phyloP scores from a whole-genome alignment of 2,797 vertebrate genomes.

The Caiman crocodilus region DNA sequence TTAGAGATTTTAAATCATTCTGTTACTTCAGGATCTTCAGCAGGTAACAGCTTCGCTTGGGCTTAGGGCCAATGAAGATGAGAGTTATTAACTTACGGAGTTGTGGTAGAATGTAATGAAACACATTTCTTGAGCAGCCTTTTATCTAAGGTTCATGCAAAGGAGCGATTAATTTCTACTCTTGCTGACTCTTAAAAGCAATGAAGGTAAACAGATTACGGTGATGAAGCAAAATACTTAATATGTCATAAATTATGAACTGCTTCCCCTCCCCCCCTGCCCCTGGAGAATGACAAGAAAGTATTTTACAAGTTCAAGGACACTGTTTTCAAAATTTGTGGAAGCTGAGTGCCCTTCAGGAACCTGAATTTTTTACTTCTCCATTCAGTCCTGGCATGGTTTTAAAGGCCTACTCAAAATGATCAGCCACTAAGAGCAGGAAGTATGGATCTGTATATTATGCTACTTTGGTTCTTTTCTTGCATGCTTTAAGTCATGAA shows the following conservation, averaged over 20 bases:
- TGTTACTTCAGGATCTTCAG: constrained; percentile 8
- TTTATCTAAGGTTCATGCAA: constrained; percentile 72
- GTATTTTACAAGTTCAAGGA: background rate
- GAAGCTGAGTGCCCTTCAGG: constrained; percentile 28
- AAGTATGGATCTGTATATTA: background rate
- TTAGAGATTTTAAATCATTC: background rate
- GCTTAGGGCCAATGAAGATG: background rate
- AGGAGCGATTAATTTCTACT: constrained; percentile 72
- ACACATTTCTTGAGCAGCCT: constrained; percentile 65
- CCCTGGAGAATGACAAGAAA: background rate
- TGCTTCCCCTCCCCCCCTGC: too few relatives aligned
- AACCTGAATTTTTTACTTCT: background rate
- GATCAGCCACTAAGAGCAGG: background rate
- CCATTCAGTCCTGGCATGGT: background rate
- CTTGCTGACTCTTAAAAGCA: constrained; percentile 66
- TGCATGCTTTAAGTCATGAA: constrained; percentile 14
- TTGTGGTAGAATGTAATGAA: constrained; percentile 62
- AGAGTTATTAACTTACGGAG: constrained; percentile 45
- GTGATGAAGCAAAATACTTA: constrained; percentile 74
- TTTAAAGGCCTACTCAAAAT: background rate
- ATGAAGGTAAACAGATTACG: constrained; percentile 71
- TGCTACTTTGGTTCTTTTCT: background rate
- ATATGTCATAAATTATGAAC: constrained; percentile 34
- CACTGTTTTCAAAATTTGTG: constrained; percentile 11
- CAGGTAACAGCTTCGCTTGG: constrained; percentile 32